phyloP scores from a whole-genome alignment of 2,797 vertebrate species.

The Odontamblyopus lacepedii region DNA sequence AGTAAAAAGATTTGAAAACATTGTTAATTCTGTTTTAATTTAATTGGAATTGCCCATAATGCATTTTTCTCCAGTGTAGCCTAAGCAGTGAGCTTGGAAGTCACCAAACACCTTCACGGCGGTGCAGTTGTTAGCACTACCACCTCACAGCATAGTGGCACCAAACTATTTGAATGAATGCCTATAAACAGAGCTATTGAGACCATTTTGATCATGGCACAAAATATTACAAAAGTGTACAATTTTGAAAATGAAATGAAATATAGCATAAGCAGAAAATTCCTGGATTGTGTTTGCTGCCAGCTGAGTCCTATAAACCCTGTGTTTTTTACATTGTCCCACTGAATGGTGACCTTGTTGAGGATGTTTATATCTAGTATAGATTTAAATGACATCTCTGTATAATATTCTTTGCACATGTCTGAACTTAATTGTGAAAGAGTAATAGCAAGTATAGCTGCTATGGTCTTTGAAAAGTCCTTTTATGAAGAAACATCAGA shows the following conservation, averaged over 20 bases:
- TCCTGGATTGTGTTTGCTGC: conserved; percentile 36
- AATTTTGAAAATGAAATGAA: not conserved
- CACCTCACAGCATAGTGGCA: no score
- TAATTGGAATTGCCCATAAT: no score
- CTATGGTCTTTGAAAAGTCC: conserved; percentile 24
- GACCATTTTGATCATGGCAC: no score
- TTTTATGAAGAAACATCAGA: conserved; percentile 12
- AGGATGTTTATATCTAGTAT: conserved; percentile 37
- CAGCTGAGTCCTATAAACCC: conserved; percentile 39
- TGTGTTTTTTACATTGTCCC: conserved; percentile 52
- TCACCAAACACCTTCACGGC: no score
- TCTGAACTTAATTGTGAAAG: conserved; percentile 43
- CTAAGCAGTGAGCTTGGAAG: no score
- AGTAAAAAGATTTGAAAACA: no score
- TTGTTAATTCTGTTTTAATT: no score
- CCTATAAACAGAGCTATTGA: no score
- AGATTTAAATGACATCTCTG: conserved; percentile 50
- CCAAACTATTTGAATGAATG: no score
- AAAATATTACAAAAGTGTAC: no score
- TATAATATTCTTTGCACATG: conserved; percentile 31
- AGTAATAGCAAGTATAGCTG: conserved; percentile 37
- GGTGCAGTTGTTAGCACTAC: no score
- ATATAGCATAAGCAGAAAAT: conserved; percentile 11
- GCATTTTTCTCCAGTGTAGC: no score
- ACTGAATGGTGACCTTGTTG: conserved; percentile 52